Evolutionary conservation across 2,888 invertebrate genomes (phyloP), one percentile per base, ranked within the genome.

Genomic region (Idaea biselata): DNA sequence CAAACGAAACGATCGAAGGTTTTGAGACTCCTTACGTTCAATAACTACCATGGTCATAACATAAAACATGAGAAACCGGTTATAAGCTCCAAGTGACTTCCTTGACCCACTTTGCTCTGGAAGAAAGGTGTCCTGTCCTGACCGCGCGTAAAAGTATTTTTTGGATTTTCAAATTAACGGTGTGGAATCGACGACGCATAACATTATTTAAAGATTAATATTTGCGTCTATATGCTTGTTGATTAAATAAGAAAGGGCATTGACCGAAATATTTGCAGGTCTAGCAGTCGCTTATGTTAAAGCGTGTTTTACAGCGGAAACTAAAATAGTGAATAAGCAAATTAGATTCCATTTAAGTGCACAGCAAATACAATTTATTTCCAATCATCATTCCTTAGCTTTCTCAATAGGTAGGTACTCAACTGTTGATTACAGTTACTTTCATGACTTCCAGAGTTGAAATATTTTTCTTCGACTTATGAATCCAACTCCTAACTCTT

Each of bases 71-170:
- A 60, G 62, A 65, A 87, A 89, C 88, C 87, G 84, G 89, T 88
- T 84, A 74, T 80, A 83, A 82, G 82, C 75, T 73, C 79, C 77
- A 77, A 79, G 75, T 73, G 81, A 73, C 82, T 84, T 86, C 89
- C 89, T 90, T 89, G 89, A 89, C 89, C 88, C 71, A 87, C 75
- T 70, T 44, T 76, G 70, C 65, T 66, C 76, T 81, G 84, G 86
- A 89, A 87, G 84, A 83, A 81, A 80, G 77, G 75, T 78, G 74
- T 82, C 77, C 77, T 78, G 74, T 82, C 77, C 77, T 73, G 73
- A 68, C 65, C 16, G 62, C 63, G 62, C 31, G 8, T 62, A 59
- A 57, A 61, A 16, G 44, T 25, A 11, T 18, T 32, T 32, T 16
- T 53, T n/a, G 56, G n/a, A 18, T 58, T 32, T 31, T 5, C 32